A percentile compares a stretch with the other conserved stretches of the same genome.
Evolutionary conservation across 2,113 vertebrate genomes (phyloP).

Genomic region (Dipodomys ordii): DNA sequence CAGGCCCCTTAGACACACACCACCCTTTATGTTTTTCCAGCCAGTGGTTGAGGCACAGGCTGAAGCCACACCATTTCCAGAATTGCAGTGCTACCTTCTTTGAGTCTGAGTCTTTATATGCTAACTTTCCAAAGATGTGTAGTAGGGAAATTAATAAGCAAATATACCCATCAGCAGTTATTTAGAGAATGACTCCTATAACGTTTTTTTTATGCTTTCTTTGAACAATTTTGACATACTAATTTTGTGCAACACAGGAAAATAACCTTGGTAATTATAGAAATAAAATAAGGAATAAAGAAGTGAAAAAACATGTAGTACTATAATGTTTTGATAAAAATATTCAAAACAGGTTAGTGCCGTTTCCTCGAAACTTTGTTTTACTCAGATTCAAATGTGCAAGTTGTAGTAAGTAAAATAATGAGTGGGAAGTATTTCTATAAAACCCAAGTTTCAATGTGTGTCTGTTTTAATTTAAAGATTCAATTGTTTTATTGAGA

Average conservation of each 20-base stretch:
- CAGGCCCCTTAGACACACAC: background rate
- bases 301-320: background rate
- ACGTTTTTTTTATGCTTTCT: background rate
- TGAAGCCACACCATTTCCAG: background rate
- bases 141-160: background rate
- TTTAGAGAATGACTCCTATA: background rate
- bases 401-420: background rate
- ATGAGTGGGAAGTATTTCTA: conserved; percentile 27
- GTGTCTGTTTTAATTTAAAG: conserved; percentile 34
- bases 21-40: too few relatives aligned
- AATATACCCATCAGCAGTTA: conserved; percentile 12
- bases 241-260: background rate
- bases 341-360: background rate
- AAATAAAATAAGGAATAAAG: conserved; percentile 34
- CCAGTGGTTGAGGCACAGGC: background rate
- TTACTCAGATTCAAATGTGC: conserved; percentile 17
- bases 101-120: background rate
- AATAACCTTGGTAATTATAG: background rate
- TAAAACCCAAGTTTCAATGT: conserved; percentile 37
- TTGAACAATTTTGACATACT: conserved; percentile 37
- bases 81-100: background rate
- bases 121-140: conserved; percentile 6
- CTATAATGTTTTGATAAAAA: conserved; percentile 42
- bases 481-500: conserved; percentile 39
- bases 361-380: conserved; percentile 12